A percentile compares a stretch with the other conserved stretches of the same genome.
phyloP scores from a whole-genome alignment of 2,888 invertebrate genomes.

The Sinhomidia bicolor region DNA sequence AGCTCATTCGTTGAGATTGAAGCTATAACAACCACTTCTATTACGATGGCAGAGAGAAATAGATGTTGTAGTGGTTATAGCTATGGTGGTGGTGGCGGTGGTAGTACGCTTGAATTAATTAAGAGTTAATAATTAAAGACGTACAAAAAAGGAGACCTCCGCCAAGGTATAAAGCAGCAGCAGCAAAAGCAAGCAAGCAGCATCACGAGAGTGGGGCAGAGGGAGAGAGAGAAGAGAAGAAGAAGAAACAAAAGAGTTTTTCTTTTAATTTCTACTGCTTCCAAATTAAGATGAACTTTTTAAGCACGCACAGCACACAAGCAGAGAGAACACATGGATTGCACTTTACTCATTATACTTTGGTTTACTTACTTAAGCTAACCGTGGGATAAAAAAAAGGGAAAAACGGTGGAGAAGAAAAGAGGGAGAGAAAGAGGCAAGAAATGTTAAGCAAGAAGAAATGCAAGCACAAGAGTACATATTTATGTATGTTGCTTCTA shows the following conservation, averaged over 20 bases:
- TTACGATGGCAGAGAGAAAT: constrained; percentile 10
- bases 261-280: constrained; percentile 55
- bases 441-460: neutral
- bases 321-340: constrained; percentile 32
- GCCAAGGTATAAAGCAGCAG: constrained; percentile 21
- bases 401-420: constrained; percentile 12
- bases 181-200: constrained; percentile 29
- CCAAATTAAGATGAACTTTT: constrained; percentile 69
- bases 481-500: constrained; percentile 14
- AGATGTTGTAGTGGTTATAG: neutral
- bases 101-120: constrained; percentile 75
- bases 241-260: constrained; percentile 54
- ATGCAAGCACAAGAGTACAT: neutral
- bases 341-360: constrained; percentile 46
- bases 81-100: constrained; percentile 41
- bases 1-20: constrained; percentile 66
- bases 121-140: constrained; percentile 76
- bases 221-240: neutral
- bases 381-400: constrained; percentile 37
- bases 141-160: constrained; percentile 56
- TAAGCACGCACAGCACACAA: constrained; percentile 46
- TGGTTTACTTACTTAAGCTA: constrained; percentile 49
- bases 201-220: constrained; percentile 3
- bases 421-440: neutral
- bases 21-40: constrained; percentile 37